Base-by-base conservation (phyloP, 2,888 invertebrate species). In the Cryptophagus acutangulus region DNA sequence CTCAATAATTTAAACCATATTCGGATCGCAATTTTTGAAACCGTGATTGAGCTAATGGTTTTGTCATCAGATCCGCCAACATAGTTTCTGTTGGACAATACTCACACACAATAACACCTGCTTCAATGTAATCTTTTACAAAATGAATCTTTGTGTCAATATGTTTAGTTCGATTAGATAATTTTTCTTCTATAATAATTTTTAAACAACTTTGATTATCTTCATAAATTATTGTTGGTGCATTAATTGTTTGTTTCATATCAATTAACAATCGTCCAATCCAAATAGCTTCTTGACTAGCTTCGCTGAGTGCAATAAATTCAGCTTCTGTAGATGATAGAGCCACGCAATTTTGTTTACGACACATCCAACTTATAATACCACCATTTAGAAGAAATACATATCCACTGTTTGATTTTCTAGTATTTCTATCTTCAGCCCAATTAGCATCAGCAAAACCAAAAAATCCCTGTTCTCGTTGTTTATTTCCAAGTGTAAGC, bases 401-500 rank as follows among this genome's bases (percentile, higher is more conserved):
- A 29, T 54, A 57, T 8, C 62, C 62, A 30, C 54, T 61, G 38
- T 56, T 58, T 5, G 60, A 65, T 38, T 61, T 62, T 29, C 61
- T 26, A 26, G 54, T 51, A 3, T 9, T 17, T 25, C 44, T 41
- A 35, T 62, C 48, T 28, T 62, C 55, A 6, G 60, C 62, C 61
- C 59, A 63, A 48, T 57, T 55, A 24, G 62, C 62, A 44, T 65
- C 66, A 59, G 54, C 55, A 45, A 55, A 63, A 24, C 51, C 55
- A 17, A 40, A 14, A 2, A 50, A 24, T 16, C n/a, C 10, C n/a
- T n/a, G n/a, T n/a, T n/a, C n/a, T n/a, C n/a, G n/a, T n/a, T n/a
- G n/a, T 25, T 17, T 41, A 13, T 8, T 46, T 36, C 39, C 29
- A 38, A 14, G 43, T 20, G 17, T 30, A 28, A 55, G 33, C 38